Percentiles rank a stretch among this genome's conserved stretches.
These are phyloP conservation scores for Bicyclus anynana DNA, from an alignment of 1,140 invertebrate species.

Conservation along the genomic window DNA sequence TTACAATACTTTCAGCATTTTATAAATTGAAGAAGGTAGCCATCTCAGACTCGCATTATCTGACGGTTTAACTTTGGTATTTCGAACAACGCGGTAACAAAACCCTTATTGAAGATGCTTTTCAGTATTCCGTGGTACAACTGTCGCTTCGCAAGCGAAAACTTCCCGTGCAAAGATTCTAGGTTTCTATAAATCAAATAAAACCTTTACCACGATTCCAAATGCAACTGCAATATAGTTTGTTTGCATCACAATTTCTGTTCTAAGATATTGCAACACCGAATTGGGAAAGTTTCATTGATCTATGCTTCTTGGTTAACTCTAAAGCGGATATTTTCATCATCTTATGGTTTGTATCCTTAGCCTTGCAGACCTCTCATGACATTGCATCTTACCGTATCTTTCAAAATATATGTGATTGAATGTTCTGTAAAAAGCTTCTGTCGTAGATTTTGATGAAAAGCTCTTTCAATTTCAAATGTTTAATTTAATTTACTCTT, in stretches of 20 bases:
- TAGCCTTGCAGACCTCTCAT: slow-evolving; percentile 55
- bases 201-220: slow-evolving; percentile 11
- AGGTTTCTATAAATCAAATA: slow-evolving; percentile 6
- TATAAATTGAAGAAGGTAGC: no score
- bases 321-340: slow-evolving; percentile 70
- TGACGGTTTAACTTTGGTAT: no score
- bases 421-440: slow-evolving; percentile 59
- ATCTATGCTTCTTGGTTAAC: slow-evolving; percentile 75
- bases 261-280: slow-evolving; percentile 7
- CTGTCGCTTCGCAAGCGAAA: slow-evolving; percentile 39
- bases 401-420: slow-evolving; percentile 36
- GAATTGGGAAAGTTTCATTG: slow-evolving; percentile 38
- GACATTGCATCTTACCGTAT: slow-evolving; percentile 55
- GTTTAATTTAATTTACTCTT: background rate
- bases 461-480: slow-evolving; percentile 18
- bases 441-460: slow-evolving; percentile 50
- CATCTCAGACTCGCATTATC: no score
- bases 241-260: slow-evolving; percentile 49
- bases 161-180: slow-evolving; percentile 13
- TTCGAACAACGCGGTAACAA: no score
- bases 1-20: no score
- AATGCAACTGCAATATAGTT: slow-evolving; percentile 24
- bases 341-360: slow-evolving; percentile 65
- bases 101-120: background rate
- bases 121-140: background rate